Evolutionary conservation across 2,797 vertebrate genomes (phyloP).

Genomic region (Margarornis squamiger): DNA sequence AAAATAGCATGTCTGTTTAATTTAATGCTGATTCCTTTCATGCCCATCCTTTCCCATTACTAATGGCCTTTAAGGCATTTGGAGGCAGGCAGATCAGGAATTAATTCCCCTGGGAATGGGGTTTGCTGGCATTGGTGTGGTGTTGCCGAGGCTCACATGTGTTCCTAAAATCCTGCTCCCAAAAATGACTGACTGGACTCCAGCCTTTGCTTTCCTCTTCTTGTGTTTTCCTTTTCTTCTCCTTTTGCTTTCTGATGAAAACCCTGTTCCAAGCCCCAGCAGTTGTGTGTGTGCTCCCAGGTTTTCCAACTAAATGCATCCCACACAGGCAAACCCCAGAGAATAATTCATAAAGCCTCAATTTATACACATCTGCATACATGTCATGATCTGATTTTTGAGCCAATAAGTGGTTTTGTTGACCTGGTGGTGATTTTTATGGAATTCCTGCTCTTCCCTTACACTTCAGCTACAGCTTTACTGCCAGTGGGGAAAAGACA

Average conservation of each 20-base stretch:
- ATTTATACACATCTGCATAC: background rate
- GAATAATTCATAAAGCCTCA: background rate
- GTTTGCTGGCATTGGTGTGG: background rate
- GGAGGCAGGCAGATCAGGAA: background rate
- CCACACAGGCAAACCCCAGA: background rate
- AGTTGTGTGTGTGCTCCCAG: rapidly evolving
- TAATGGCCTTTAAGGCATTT: background rate
- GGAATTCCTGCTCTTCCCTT: background rate
- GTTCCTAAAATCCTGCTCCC: background rate
- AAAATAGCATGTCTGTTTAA: background rate
- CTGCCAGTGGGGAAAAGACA: background rate
- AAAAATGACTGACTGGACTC: background rate
- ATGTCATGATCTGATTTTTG: background rate
- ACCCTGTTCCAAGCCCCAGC: background rate
- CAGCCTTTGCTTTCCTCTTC: background rate
- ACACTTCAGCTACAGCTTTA: background rate
- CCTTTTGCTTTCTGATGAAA: background rate
- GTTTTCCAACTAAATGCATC: background rate
- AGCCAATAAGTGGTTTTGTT: background rate
- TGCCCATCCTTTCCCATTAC: background rate
- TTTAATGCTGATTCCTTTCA: background rate
- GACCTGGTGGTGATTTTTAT: background rate
- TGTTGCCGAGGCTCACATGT: background rate
- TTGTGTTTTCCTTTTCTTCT: background rate
- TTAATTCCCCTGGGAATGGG: background rate